Evolutionary conservation across 2,888 invertebrate genomes (phyloP).

Genomic region (Baccha elongata): DNA sequence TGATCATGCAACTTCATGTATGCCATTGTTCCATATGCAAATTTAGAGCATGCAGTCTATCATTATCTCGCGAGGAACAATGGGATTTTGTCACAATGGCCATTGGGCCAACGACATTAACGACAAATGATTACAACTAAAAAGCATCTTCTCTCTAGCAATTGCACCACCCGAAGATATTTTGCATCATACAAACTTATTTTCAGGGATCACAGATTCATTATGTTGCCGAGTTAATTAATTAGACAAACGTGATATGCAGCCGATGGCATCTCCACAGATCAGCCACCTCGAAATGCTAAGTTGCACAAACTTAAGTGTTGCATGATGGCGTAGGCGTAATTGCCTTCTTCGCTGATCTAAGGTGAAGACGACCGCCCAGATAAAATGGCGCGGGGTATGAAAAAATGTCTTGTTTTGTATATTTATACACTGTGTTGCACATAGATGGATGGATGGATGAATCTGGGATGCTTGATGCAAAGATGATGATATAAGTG

Average conservation of each 20-base stretch:
- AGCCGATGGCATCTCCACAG: conserved; percentile 42
- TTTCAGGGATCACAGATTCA: conserved; percentile 30
- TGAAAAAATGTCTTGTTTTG: conserved; percentile 25
- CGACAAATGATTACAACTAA: conserved; percentile 55
- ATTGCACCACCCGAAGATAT: background rate
- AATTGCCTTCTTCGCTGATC: conserved; percentile 33
- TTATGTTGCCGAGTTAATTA: conserved; percentile 64
- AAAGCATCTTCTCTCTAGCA: conserved; percentile 3
- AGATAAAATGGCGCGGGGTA: background rate
- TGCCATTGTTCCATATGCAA: conserved; percentile 68
- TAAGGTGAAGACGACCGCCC: conserved; percentile 17
- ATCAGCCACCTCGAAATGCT: conserved; percentile 40
- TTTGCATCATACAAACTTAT: background rate
- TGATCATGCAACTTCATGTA: conserved; percentile 51
- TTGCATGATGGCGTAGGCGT: conserved; percentile 61
- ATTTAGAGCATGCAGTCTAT: conserved; percentile 58
- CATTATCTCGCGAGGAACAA: conserved; percentile 57
- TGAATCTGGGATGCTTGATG: conserved; percentile 23
- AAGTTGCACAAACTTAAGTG: conserved; percentile 54
- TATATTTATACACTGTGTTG: conserved; percentile 18
- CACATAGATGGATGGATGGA: conserved; percentile 11
- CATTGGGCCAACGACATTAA: conserved; percentile 50
- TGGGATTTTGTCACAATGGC: conserved; percentile 68
- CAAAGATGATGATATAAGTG: conserved; percentile 49
- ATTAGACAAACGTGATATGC: conserved; percentile 67